phyloP scores from a whole-genome alignment of 64 coral and sea anemone species.

The Montipora cactus region DNA sequence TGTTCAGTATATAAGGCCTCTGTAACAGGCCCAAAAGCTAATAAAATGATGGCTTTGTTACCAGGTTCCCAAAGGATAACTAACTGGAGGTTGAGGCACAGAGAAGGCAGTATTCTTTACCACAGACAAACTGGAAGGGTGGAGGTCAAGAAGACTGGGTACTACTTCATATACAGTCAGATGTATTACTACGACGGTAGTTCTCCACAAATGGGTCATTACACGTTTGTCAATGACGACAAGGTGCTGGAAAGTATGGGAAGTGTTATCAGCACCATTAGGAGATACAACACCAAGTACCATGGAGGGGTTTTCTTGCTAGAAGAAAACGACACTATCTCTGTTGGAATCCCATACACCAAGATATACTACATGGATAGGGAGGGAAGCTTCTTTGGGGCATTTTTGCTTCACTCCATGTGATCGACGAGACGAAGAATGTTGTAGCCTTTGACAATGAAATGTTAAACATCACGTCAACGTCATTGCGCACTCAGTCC shows the following conservation, averaged over 20 bases:
- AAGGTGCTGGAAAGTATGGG: slow-evolving; percentile 33
- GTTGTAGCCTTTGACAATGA: not conserved
- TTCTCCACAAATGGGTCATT: slow-evolving; percentile 12
- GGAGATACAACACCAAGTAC: slow-evolving; percentile 53
- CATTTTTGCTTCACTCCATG: slow-evolving; percentile 24
- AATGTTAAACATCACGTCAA: not conserved
- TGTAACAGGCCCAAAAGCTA: not conserved
- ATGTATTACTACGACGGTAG: slow-evolving; percentile 47
- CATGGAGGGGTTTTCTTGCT: slow-evolving; percentile 36
- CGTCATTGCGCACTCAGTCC: not conserved
- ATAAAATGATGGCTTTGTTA: not conserved
- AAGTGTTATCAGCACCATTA: not conserved
- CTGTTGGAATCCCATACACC: not conserved
- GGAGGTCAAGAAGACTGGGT: slow-evolving; percentile 33
- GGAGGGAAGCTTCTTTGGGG: slow-evolving; percentile 61
- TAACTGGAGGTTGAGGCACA: slow-evolving; percentile 7
- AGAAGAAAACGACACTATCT: slow-evolving; percentile 9
- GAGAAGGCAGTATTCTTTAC: slow-evolving; percentile 60
- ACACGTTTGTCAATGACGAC: slow-evolving; percentile 30
- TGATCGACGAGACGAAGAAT: not conserved
- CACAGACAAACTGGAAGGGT: slow-evolving; percentile 31
- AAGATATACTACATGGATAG: slow-evolving; percentile 44
- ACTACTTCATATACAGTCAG: slow-evolving; percentile 69
- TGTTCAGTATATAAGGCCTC: not conserved
- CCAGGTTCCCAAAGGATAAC: slow-evolving; percentile 8